Conservation (phyloP, 2,113 vertebrate genomes). For the Triplophysa siluroides region DNA sequence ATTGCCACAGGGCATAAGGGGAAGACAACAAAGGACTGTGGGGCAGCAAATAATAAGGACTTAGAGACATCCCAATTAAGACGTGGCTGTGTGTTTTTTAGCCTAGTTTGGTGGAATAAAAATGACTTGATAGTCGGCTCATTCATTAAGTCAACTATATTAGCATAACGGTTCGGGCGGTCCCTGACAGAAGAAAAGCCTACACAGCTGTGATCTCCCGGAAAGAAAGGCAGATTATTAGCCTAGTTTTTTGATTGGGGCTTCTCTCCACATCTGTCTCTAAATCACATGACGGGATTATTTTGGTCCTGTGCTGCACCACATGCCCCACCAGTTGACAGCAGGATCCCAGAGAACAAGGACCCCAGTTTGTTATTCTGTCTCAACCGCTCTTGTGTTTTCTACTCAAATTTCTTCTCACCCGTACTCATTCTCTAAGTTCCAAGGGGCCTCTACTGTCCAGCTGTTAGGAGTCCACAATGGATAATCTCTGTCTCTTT, state of each 20-base stretch:
- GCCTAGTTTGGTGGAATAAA: constrained; percentile 34
- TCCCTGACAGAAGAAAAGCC: constrained; percentile 57
- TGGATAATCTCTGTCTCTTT: constrained; percentile 68
- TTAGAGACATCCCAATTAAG: constrained; percentile 66
- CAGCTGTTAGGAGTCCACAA: constrained; percentile 60
- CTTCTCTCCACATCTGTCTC: constrained; percentile 72
- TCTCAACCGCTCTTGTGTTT: constrained; percentile 7
- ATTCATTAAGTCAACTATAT: constrained; percentile 66
- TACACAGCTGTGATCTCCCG: constrained; percentile 71
- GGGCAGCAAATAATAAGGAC: constrained; percentile 31
- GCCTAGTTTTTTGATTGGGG: constrained; percentile 29
- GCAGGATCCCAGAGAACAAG: constrained; percentile 66
- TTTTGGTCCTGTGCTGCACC: constrained; percentile 65
- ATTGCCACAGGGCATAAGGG: constrained; percentile 56
- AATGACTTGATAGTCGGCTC: constrained; percentile 59
- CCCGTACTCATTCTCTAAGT: constrained; percentile 18
- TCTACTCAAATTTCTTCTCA: constrained; percentile 5
- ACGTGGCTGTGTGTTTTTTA: constrained; percentile 64
- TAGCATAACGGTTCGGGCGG: constrained; percentile 61
- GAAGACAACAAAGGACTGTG: constrained; percentile 18
- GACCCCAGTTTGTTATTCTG: constrained; percentile 60
- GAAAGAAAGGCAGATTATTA: constrained; percentile 76
- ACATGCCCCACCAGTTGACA: constrained; percentile 58
- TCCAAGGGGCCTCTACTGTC: constrained; percentile 36
- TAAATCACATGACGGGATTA: constrained; percentile 68